Evolutionary conservation across 1,140 invertebrate species (phyloP).

Genomic region (Lucilia cuprina): DNA sequence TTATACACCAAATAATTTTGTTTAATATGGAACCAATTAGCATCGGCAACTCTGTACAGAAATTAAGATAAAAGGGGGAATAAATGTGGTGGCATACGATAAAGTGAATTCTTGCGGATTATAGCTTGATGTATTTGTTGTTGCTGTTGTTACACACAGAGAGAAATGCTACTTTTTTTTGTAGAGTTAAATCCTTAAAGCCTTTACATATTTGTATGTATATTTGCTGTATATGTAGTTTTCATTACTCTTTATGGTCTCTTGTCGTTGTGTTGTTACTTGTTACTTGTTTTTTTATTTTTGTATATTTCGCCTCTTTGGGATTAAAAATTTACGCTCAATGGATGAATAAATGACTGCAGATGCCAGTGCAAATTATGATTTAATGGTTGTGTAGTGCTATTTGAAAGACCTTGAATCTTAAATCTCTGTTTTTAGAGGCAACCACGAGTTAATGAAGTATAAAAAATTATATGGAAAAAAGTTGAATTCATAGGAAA

Average conservation of each 20-base stretch:
- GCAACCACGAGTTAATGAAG: not conserved
- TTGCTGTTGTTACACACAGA: not conserved
- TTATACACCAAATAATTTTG: too few species aligned
- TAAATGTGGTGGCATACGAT: not conserved
- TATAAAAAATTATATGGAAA: not conserved
- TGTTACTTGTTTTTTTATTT: not conserved
- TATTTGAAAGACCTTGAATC: not conserved
- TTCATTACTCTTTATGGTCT: not conserved
- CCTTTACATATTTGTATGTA: not conserved
- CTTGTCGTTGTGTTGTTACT: not conserved
- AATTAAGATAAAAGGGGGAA: not conserved
- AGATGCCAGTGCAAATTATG: conserved; percentile 29
- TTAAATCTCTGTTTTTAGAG: not conserved
- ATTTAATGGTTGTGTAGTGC: conserved; percentile 21
- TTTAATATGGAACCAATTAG: too few species aligned
- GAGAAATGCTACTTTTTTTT: not conserved
- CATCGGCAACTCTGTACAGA: not conserved
- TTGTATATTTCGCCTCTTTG: not conserved
- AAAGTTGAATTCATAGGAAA: too few species aligned
- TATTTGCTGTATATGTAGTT: not conserved
- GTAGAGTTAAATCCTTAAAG: conserved; percentile 27
- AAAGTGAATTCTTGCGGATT: conserved; percentile 30
- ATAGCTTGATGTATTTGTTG: not conserved
- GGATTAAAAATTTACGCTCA: conserved; percentile 33
- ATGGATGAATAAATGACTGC: conserved; percentile 30